Conservation (phyloP, 2,113 vertebrate genomes). For the Hypomesus transpacificus region DNA sequence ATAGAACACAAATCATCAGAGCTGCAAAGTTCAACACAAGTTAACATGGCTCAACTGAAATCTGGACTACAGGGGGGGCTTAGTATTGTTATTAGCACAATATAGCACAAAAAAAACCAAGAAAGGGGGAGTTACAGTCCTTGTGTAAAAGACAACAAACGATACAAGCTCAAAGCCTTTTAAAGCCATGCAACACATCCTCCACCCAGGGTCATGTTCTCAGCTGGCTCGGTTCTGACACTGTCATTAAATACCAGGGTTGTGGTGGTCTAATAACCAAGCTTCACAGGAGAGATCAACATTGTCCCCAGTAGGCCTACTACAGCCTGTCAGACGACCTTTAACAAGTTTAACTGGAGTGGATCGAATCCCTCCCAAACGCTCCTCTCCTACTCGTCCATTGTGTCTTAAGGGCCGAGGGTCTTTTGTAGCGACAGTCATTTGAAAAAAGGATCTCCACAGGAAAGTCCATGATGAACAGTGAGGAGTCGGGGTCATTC, state of each 20-base stretch:
- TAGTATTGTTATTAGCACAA: constrained; percentile 55
- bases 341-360: constrained; percentile 11
- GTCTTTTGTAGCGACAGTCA: constrained; percentile 5
- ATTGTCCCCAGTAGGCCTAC: constrained; percentile 12
- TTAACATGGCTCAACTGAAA: constrained; percentile 46
- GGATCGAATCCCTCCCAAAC: constrained; percentile 6
- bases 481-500: not conserved
- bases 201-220: constrained; percentile 10
- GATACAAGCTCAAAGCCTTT: constrained; percentile 63
- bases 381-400: constrained; percentile 16
- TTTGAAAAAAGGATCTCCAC: constrained; percentile 6
- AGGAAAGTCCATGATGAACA: constrained; percentile 5
- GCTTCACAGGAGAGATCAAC: constrained; percentile 12
- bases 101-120: constrained; percentile 40
- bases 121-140: constrained; percentile 46
- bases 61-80: constrained; percentile 29
- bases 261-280: constrained; percentile 26
- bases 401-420: constrained; percentile 22
- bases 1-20: constrained; percentile 74
- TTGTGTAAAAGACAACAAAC: constrained; percentile 54
- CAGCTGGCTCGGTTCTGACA: constrained; percentile 4
- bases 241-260: constrained; percentile 23
- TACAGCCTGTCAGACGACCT: constrained; percentile 32
- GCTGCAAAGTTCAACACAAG: constrained; percentile 57
- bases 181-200: constrained; percentile 70